Evolutionary conservation across 2,113 vertebrate species (phyloP), one percentile per base, ranked within the genome.

Genomic region (Phycodurus eques): DNA sequence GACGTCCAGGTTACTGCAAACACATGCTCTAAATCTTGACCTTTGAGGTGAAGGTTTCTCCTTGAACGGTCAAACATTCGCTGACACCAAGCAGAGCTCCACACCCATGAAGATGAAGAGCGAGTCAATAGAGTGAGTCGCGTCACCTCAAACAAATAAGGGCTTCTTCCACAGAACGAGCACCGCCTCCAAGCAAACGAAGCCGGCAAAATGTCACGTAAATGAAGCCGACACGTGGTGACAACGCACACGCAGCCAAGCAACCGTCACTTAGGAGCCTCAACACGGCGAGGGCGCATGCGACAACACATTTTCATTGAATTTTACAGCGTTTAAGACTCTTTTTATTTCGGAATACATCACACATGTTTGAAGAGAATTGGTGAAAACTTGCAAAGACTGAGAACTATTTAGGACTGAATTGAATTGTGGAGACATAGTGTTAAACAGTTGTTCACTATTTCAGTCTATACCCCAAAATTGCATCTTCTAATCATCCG

Each of bases 1-100:
- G 51, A 33, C 57, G 51, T 27, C 13, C 42, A 43, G 74, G 84
- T 81, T 70, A 84, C 60, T 54, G 65, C 35, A 71, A 66, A 80
- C 53, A 74, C 42, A 66, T 5, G 57, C 42, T 53, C 57, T 5
- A 47, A 51, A 61, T 71, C 60, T 70, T 12, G 9, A 20, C 6
- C 63, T 44, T 22, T 49, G 67, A 77, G 56, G 71, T n/a, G 33
- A 74, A 14, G 1, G 39, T 75, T 72, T 76, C 59, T 73, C 74
- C 72, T 65, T 57, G 10, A 57, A 9, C 31, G 15, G 51, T 54
- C 20, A 53, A 42, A 75, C 51, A 49, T 20, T 27, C 42, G 15
- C 19, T 33, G 59, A 62, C n/a, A 54, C 1, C 4, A 60, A 13
- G 12, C 15, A 42, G 61, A 59, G 17, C 1, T 33, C 20, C 67